Evolutionary conservation across 2,888 invertebrate genomes (phyloP), one percentile per base, ranked within the genome.

Genomic region (Sericinus montela): DNA sequence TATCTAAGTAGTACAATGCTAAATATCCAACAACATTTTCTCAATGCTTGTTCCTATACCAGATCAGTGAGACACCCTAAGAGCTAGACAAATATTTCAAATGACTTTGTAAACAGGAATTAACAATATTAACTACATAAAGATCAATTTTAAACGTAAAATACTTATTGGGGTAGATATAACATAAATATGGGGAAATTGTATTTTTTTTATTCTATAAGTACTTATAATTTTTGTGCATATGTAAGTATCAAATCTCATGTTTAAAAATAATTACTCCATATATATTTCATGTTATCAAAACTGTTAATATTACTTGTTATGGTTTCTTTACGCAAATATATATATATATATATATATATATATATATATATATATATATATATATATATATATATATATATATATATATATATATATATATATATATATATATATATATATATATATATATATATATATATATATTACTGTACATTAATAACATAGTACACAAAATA

Each of bases 1-100:
- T 54, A 32, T 48, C 51, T 56, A 56, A 53, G 50, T 51, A 53
- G 54, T 56, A 53, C 51, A 56, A 51, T 41, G 49, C 48, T 53
- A 51, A 54, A 54, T 47, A 51, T 54, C 41, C 52, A 56, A 56
- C 54, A 56, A 56, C 13, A 29, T 25, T 39, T 11, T 45, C 50
- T 13, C 37, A 36, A 43, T 32, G 37, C 45, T 53, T 23, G 37
- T 39, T 50, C 45, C 48, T 39, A 48, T 41, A 51, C 48, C 51
- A 45, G 44, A 43, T 38, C 40, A 42, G 36, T 32, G 45, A 47
- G 32, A 48, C 11, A 34, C 13, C 37, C 25, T 48, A 40, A 38
- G 13, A 16, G 36, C 46, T 29, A 50, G 29, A 40, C 40, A 42
- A 49, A 14, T 40, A 45, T 51, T 44, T 36, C 44, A 44, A 51